These are phyloP conservation scores for Ecliptopera silaceata DNA, from an alignment of 2,888 invertebrate species.

Conservation along the genomic window DNA sequence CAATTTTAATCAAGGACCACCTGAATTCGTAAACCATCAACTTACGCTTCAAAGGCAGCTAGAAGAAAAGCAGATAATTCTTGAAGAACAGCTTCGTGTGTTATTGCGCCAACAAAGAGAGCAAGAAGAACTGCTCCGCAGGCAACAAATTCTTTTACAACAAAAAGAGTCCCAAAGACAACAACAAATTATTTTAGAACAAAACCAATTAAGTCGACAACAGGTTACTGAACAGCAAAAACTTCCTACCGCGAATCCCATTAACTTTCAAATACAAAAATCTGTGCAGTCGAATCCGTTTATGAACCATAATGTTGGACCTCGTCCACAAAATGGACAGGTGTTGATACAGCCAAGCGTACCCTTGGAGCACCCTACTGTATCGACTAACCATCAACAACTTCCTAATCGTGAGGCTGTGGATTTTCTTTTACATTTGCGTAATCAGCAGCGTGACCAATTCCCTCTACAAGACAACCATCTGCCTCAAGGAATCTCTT, in stretches of 20 bases:
- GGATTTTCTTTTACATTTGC: conserved; percentile 77
- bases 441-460: conserved; percentile 70
- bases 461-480: conserved; percentile 77
- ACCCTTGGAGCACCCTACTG: conserved; percentile 56
- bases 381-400: conserved; percentile 79
- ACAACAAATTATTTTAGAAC: conserved; percentile 50
- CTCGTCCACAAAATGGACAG: conserved; percentile 57
- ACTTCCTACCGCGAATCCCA: conserved; percentile 57
- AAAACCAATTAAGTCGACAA: conserved; percentile 52
- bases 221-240: conserved; percentile 51
- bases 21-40: conserved; percentile 66
- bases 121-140: conserved; percentile 86
- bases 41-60: conserved; percentile 73
- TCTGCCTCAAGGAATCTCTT: conserved; percentile 71
- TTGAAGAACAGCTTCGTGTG: conserved; percentile 87
- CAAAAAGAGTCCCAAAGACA: conserved; percentile 43
- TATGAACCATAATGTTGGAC: conserved; percentile 50
- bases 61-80: conserved; percentile 86
- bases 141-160: conserved; percentile 83
- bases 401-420: conserved; percentile 83
- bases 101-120: conserved; percentile 87
- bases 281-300: conserved; percentile 57
- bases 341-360: conserved; percentile 81
- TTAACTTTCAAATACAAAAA: conserved; percentile 63
- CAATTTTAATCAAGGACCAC: conserved; percentile 42